phyloP scores from a whole-genome alignment of 2,113 vertebrate species.

The Carettochelys insculpta region DNA sequence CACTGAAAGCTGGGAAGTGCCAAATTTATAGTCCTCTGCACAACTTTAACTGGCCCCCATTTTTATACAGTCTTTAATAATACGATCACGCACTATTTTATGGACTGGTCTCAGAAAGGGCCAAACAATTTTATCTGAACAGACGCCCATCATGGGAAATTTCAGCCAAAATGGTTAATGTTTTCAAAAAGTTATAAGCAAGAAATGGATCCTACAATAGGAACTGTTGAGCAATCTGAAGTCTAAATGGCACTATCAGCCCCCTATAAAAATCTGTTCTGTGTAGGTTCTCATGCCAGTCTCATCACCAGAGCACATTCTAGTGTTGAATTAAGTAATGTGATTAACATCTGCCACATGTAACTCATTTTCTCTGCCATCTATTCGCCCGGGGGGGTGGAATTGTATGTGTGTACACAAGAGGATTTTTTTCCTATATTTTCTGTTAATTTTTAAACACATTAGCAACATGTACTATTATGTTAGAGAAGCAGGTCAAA shows the following conservation, averaged over 20 bases:
- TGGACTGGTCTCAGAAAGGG: neutral
- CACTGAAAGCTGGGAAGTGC: neutral
- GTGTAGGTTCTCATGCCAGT: neutral
- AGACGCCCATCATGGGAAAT: too few species aligned
- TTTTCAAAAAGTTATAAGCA: neutral
- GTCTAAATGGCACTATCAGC: neutral
- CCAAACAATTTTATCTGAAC: neutral
- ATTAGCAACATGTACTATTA: rapidly evolving
- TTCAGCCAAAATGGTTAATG: neutral
- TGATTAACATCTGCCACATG: neutral
- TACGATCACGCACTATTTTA: neutral
- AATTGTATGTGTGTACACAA: neutral
- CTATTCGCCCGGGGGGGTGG: neutral
- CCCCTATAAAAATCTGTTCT: neutral
- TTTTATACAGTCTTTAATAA: neutral
- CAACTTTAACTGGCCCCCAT: neutral
- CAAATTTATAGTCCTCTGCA: neutral
- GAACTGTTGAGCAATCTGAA: neutral
- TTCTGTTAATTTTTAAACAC: neutral
- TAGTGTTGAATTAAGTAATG: neutral
- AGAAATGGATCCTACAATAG: neutral
- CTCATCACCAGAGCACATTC: neutral
- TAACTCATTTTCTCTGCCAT: neutral
- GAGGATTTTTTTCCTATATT: neutral
- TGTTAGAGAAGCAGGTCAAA: neutral